Evolutionary conservation across 2,797 vertebrate species (phyloP).

Genomic region (Sternotherus odoratus): DNA sequence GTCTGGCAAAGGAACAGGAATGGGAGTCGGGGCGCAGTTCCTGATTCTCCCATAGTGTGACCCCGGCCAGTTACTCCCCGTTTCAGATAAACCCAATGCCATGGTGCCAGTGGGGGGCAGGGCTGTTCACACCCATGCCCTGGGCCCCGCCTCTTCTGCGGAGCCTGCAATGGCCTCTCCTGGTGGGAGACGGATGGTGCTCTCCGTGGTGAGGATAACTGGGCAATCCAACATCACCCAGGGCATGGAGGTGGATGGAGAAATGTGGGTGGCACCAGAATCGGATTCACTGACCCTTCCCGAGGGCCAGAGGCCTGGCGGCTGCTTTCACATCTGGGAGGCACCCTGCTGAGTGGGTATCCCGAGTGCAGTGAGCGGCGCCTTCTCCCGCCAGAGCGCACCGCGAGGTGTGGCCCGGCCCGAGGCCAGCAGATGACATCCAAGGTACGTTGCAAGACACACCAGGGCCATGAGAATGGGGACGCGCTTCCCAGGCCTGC

Average conservation of each 20-base stretch:
- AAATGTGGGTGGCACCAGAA: neutral
- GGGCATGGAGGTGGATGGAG: neutral
- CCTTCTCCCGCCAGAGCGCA: too few species aligned
- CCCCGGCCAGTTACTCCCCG: neutral
- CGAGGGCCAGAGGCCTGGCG: neutral
- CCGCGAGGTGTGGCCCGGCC: too few species aligned
- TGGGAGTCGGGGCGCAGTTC: neutral
- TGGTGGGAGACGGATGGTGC: neutral
- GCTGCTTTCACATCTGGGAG: neutral
- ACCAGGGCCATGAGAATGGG: neutral
- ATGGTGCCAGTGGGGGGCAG: neutral
- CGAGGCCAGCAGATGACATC: neutral
- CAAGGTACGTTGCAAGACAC: neutral
- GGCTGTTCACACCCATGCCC: neutral
- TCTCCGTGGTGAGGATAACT: neutral
- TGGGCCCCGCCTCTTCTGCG: neutral
- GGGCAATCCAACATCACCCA: neutral
- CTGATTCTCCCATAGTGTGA: neutral
- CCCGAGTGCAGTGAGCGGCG: too few species aligned
- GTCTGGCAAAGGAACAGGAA: neutral
- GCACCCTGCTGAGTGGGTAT: neutral
- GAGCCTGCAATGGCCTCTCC: neutral
- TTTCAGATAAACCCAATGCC: neutral
- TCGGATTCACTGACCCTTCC: neutral
- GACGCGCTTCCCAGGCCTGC: neutral